These are phyloP conservation scores for Ischnus inquisitorius DNA, from an alignment of 2,888 invertebrate genomes.

Conservation along the genomic window DNA sequence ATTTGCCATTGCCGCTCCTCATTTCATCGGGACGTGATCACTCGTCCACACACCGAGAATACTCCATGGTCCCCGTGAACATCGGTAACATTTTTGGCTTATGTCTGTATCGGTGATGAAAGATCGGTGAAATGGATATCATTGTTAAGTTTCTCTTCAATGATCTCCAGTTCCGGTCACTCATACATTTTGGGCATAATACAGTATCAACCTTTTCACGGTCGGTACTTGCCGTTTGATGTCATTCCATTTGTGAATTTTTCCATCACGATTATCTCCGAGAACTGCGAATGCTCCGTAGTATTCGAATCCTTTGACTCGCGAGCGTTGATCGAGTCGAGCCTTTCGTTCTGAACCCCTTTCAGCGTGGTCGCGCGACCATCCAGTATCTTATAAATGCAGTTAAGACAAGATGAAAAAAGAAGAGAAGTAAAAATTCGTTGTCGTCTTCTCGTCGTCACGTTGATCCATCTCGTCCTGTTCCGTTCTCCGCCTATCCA, in stretches of 20 bases:
- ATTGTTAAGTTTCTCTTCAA: background rate
- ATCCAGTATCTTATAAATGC: conserved; percentile 57
- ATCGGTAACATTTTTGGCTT: conserved; percentile 39
- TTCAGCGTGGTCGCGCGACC: conserved; percentile 53
- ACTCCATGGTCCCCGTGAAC: conserved; percentile 41
- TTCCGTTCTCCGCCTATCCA: conserved; percentile 83
- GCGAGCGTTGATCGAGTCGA: background rate
- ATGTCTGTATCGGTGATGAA: conserved; percentile 44
- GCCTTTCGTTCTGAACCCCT: conserved; percentile 10
- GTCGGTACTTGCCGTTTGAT: background rate
- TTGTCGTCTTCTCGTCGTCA: conserved; percentile 69
- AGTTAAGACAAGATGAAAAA: conserved; percentile 41
- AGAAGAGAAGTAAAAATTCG: conserved; percentile 31
- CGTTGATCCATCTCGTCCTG: conserved; percentile 74
- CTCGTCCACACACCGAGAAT: conserved; percentile 56
- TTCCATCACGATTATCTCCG: background rate
- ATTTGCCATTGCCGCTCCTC: conserved; percentile 85
- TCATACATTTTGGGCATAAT: conserved; percentile 16
- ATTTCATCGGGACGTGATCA: conserved; percentile 83
- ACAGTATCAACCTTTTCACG: background rate
- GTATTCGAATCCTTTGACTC: background rate
- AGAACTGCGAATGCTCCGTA: background rate
- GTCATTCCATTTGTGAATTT: background rate
- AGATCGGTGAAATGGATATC: conserved; percentile 37
- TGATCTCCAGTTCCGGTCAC: conserved; percentile 37